phyloP scores from a whole-genome alignment of 2,113 vertebrate genomes.

The Bungarus multicinctus region DNA sequence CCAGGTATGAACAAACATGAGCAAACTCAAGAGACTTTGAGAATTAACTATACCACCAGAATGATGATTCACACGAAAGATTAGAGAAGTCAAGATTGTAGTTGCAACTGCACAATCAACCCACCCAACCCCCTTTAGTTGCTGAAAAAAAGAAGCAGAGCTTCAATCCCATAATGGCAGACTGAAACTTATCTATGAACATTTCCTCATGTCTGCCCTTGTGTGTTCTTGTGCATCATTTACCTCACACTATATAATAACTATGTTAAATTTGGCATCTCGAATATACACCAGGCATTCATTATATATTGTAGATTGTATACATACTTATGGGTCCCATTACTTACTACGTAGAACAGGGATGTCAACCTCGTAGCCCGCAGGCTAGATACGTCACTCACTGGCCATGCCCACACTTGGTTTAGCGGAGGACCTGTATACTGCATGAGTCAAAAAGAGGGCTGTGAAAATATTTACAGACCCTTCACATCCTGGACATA shows the following conservation, averaged over 20 bases:
- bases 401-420: too few species aligned
- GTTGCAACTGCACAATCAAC: not conserved
- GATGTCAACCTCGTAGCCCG: too few species aligned
- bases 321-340: not conserved
- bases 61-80: not conserved
- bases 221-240: not conserved
- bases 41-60: not conserved
- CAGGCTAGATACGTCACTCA: too few species aligned
- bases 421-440: too few species aligned
- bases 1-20: slow-evolving; percentile 57
- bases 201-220: not conserved
- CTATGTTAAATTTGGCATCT: not conserved
- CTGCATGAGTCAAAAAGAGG: too few species aligned
- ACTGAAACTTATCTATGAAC: not conserved
- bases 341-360: not conserved
- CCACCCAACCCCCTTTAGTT: not conserved
- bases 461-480: too few species aligned
- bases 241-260: not conserved
- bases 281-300: not conserved
- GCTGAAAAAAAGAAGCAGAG: not conserved
- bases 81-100: not conserved
- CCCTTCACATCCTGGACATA: too few species aligned
- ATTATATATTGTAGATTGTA: not conserved
- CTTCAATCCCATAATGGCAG: not conserved
- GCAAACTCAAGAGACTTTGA: not conserved